Base-by-base conservation (phyloP, 2,113 vertebrate species). In the Peucedramus taeniatus region DNA sequence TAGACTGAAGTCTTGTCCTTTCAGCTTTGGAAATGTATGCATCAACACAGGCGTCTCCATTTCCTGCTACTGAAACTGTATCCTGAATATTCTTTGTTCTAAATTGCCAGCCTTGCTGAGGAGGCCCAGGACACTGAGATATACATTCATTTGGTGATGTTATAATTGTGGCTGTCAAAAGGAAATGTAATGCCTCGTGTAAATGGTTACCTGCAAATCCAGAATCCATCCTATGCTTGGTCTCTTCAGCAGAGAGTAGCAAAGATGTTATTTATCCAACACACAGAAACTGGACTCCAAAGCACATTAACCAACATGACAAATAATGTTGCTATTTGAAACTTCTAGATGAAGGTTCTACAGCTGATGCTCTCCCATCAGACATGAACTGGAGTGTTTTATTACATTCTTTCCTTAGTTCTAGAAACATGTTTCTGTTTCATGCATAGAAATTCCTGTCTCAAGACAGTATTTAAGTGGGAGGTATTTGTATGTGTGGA, bases 21-120 rank as follows among this genome's bases (percentile, higher is more conserved):
- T 97, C 95, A 90, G 93, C 69, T 96, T 95, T 96, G 92, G 91
- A 97, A 98, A 97, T 94, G 71, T 88, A 63, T 92, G 61, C 89
- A 89, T 64, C 95, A 97, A 88, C 83, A 82, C 84, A 88, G 83
- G 94, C 76, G 26, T 90, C 83, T 97, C 59, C 87, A 17, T 83
- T 87, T 97, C 93, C 93, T 96, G 65, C 57, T 87, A 27, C 33
- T 95, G 89, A 71, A 91, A 95, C 75, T 89, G 51, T 80, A 92
- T 92, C 91, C 68, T 91, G 89, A 97, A 86, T 91, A 76, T 51
- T 79, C 80, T 88, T 95, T 92, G 49, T 89, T 65, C 72, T 95
- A 75, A 79, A 89, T 74, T 74, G 24, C 49, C 30, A 74, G 83
- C 85, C 86, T 84, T 87, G 59, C 49, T 59, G 59, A 61, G 45